These are phyloP conservation scores for Nyctalus aviator DNA, from an alignment of 2,797 vertebrate species.

Conservation along the genomic window DNA sequence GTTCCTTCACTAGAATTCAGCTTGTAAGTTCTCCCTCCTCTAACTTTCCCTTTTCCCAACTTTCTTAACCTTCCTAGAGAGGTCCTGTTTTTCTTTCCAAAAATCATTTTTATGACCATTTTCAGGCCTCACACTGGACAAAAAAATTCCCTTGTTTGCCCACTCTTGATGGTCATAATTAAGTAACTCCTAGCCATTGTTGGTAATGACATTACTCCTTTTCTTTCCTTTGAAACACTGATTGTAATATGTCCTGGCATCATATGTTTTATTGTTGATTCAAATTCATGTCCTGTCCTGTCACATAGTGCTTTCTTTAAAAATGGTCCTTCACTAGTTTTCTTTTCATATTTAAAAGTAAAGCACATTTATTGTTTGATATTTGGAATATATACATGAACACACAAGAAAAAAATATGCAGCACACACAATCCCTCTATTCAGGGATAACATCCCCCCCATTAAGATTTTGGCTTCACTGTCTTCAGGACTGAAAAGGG, in stretches of 20 bases:
- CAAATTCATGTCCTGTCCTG: slow-evolving; percentile 22
- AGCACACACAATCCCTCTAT: not conserved
- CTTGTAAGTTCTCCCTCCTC: slow-evolving; percentile 29
- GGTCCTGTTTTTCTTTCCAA: slow-evolving; percentile 36
- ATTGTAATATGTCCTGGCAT: not conserved
- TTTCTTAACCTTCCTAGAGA: slow-evolving; percentile 64
- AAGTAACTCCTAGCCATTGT: not conserved
- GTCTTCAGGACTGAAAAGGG: not conserved
- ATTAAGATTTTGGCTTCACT: not conserved
- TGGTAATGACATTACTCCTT: not conserved
- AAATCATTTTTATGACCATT: slow-evolving; percentile 52
- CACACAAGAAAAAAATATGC: not conserved
- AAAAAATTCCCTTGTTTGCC: too few species aligned
- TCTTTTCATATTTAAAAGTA: slow-evolving; percentile 49
- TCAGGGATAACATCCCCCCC: rapidly evolving
- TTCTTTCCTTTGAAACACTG: slow-evolving; percentile 8
- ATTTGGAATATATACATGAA: slow-evolving; percentile 6
- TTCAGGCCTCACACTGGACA: slow-evolving; percentile 34
- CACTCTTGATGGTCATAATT: too few species aligned
- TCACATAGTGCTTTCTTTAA: not conserved
- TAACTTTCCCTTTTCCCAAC: not conserved
- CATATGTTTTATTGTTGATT: slow-evolving; percentile 31
- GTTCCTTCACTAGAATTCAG: slow-evolving; percentile 41
- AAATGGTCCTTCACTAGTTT: not conserved
- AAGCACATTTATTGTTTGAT: not conserved